Evolutionary conservation across 2,888 invertebrate species (phyloP).

Genomic region (Drosophila kokeensis): DNA sequence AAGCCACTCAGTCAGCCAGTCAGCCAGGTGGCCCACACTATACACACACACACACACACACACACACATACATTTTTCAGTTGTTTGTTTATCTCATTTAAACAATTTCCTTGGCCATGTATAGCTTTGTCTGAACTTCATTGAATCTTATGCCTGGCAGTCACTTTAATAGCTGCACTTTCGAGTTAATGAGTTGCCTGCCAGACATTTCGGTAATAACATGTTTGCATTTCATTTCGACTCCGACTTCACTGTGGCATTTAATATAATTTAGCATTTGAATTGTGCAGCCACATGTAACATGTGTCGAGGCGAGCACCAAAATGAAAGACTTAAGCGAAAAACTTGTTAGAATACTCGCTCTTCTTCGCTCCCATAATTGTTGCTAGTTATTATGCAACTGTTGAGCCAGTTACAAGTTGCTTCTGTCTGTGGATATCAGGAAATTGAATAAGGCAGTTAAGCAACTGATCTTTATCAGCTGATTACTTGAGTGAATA

Average conservation of each 20-base stretch:
- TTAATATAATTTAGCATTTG: slow-evolving; percentile 55
- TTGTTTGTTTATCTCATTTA: slow-evolving; percentile 31
- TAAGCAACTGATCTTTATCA: slow-evolving; percentile 8
- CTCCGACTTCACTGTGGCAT: slow-evolving; percentile 35
- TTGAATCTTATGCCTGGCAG: slow-evolving; percentile 63
- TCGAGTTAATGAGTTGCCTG: slow-evolving; percentile 53
- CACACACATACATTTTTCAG: slow-evolving; percentile 37
- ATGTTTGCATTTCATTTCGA: slow-evolving; percentile 67
- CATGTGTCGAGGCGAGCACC: slow-evolving; percentile 23
- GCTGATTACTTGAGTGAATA: background rate
- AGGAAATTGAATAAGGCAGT: background rate
- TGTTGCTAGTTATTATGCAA: slow-evolving; percentile 32
- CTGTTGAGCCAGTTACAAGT: slow-evolving; percentile 13
- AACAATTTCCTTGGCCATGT: slow-evolving; percentile 39
- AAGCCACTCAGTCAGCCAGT: slow-evolving; percentile 11
- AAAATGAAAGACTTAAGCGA: slow-evolving; percentile 53
- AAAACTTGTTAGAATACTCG: slow-evolving; percentile 53
- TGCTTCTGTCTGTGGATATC: background rate
- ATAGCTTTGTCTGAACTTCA: slow-evolving; percentile 52
- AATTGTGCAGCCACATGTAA: slow-evolving; percentile 67
- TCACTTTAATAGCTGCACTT: slow-evolving; percentile 61
- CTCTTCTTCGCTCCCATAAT: slow-evolving; percentile 11
- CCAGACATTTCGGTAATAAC: slow-evolving; percentile 70
- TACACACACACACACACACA: slow-evolving; percentile 16
- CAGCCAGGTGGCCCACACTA: slow-evolving; percentile 33